phyloP scores from a whole-genome alignment of 2,888 invertebrate species.

The Folsomia manolachei region DNA sequence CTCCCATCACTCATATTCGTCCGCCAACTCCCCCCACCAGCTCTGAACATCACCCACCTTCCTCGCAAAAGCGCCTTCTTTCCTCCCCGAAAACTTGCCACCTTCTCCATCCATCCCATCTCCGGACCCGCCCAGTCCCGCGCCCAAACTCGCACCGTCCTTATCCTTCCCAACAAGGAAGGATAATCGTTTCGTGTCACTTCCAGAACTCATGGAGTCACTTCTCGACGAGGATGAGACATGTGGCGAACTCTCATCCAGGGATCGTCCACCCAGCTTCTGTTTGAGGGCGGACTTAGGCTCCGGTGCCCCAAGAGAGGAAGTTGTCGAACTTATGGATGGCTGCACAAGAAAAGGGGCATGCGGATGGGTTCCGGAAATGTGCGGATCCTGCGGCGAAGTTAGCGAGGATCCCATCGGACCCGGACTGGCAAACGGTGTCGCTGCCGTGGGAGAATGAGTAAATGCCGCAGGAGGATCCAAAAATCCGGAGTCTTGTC shows the following conservation, averaged over 20 bases:
- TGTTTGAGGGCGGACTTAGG: slow-evolving; percentile 43
- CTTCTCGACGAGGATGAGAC: slow-evolving; percentile 48
- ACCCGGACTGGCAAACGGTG: slow-evolving; percentile 33
- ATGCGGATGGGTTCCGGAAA: slow-evolving; percentile 29
- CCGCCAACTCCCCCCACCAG: slow-evolving; percentile 61
- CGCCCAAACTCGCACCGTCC: slow-evolving; percentile 27
- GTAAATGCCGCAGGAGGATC: slow-evolving; percentile 32
- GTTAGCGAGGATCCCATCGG: slow-evolving; percentile 43
- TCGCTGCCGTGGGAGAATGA: slow-evolving; percentile 39
- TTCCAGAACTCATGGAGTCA: slow-evolving; percentile 49
- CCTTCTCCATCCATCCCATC: slow-evolving; percentile 29
- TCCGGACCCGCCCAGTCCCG: too few species aligned
- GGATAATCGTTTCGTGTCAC: slow-evolving; percentile 47
- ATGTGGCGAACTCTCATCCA: slow-evolving; percentile 44
- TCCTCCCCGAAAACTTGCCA: slow-evolving; percentile 38
- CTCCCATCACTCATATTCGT: too few species aligned
- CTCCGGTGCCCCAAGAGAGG: slow-evolving; percentile 40
- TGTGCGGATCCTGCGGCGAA: slow-evolving; percentile 33
- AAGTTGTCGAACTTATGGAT: slow-evolving; percentile 39
- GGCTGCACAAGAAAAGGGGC: slow-evolving; percentile 38
- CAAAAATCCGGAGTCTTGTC: slow-evolving; percentile 2
- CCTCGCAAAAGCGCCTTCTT: slow-evolving; percentile 34
- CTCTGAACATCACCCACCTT: slow-evolving; percentile 46
- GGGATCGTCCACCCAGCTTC: slow-evolving; percentile 42
- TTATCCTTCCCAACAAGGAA: slow-evolving; percentile 38